These are phyloP conservation scores for Loripinus fragilis DNA, from an alignment of 2,888 invertebrate species.

Conservation along the genomic window DNA sequence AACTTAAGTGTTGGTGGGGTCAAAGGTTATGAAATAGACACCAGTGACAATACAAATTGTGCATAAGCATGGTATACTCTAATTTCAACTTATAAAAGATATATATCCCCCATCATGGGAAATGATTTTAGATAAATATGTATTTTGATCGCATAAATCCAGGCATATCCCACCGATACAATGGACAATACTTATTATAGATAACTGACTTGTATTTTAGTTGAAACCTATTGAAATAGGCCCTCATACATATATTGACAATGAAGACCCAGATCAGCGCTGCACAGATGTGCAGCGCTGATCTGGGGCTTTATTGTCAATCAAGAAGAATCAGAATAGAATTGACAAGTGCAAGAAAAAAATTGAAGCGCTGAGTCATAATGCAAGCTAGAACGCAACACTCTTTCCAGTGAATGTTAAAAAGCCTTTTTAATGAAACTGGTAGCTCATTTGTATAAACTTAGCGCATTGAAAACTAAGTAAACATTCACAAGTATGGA, in stretches of 20 bases:
- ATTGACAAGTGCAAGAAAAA: no score
- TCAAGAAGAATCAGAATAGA: no score
- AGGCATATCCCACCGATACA: background rate
- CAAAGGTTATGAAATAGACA: constrained; percentile 6
- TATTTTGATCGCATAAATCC: background rate
- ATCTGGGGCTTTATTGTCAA: no score
- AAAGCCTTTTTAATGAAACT: no score
- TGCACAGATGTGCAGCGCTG: no score
- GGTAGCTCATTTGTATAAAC: constrained; percentile 12
- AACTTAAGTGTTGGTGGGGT: background rate
- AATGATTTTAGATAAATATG: constrained; percentile 11
- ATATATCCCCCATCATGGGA: background rate
- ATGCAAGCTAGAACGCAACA: no score
- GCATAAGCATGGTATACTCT: constrained; percentile 1
- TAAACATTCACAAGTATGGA: background rate
- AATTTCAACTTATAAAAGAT: background rate
- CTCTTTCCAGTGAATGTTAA: no score
- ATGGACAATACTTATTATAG: constrained; percentile 13
- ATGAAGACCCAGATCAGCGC: no score
- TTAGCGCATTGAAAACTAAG: background rate
- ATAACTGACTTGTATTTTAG: no score
- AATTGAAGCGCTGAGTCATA: no score
- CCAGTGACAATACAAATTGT: background rate
- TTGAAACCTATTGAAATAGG: no score
- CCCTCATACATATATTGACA: no score